phyloP scores from a whole-genome alignment of 1,140 invertebrate genomes.

The Daktulosphaira vitifoliae region DNA sequence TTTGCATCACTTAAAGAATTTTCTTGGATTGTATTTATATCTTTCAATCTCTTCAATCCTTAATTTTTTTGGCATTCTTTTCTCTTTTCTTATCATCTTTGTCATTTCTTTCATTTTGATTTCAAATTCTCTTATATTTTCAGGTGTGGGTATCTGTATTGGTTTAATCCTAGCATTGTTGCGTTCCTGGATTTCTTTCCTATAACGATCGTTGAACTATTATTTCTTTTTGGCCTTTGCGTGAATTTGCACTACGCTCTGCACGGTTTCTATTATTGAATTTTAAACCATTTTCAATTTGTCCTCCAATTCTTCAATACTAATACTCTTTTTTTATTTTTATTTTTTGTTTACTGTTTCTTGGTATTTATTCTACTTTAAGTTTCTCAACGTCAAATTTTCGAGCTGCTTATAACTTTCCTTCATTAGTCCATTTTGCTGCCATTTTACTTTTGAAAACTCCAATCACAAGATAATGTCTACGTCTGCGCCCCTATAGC shows the following conservation, averaged over 20 bases:
- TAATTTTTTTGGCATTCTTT: no score
- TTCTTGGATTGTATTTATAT: no score
- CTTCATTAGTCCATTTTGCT: not conserved
- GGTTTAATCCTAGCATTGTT: not conserved
- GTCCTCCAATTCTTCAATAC: not conserved
- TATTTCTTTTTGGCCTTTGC: not conserved
- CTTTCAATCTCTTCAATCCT: no score
- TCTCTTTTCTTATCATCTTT: no score
- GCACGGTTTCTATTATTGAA: not conserved
- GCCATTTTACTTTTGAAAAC: constrained; percentile 18
- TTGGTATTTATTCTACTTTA: constrained; percentile 17
- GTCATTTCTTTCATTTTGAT: no score
- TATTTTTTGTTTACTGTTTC: constrained; percentile 9
- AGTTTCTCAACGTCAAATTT: constrained; percentile 12
- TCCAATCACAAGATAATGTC: constrained; percentile 34
- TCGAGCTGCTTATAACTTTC: not conserved
- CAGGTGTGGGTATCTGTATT: not conserved
- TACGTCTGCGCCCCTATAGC: constrained; percentile 34
- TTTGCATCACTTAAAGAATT: no score
- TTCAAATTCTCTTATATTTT: no score
- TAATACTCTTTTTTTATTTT: not conserved
- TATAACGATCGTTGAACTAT: constrained; percentile 2
- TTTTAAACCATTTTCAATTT: not conserved
- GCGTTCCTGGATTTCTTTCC: not conserved
- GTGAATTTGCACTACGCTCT: constrained; percentile 2